Percentiles rank a stretch among this genome's conserved stretches.
These are phyloP conservation scores for Scomber scombrus DNA, from an alignment of 2,113 vertebrate species.

Conservation along the genomic window DNA sequence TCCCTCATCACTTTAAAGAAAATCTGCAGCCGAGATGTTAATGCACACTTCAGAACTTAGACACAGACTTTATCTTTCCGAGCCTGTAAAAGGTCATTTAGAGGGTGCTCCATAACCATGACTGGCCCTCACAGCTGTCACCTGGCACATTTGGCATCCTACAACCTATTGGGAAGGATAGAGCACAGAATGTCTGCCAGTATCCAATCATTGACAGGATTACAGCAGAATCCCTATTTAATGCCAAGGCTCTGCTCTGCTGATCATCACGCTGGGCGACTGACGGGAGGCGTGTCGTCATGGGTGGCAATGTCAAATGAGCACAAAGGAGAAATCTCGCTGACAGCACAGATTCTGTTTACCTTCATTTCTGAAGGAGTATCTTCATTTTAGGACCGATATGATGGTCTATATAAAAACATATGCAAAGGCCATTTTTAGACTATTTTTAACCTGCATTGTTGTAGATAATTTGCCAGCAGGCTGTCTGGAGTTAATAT, in stretches of 20 bases:
- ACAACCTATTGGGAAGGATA: slow-evolving; percentile 39
- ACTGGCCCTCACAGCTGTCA: slow-evolving; percentile 67
- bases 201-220: slow-evolving; percentile 72
- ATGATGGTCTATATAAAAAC: neutral
- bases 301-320: slow-evolving; percentile 50
- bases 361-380: neutral
- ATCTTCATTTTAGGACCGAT: neutral
- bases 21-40: slow-evolving; percentile 31
- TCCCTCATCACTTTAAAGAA: slow-evolving; percentile 40
- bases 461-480: no score
- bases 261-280: slow-evolving; percentile 46
- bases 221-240: slow-evolving; percentile 69
- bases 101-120: slow-evolving; percentile 37
- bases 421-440: no score
- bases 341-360: slow-evolving; percentile 19
- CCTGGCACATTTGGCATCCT: slow-evolving; percentile 69
- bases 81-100: slow-evolving; percentile 52
- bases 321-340: slow-evolving; percentile 13
- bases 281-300: slow-evolving; percentile 18
- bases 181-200: slow-evolving; percentile 53
- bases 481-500: no score
- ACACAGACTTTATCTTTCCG: slow-evolving; percentile 30
- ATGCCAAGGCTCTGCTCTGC: slow-evolving; percentile 68
- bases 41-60: slow-evolving; percentile 27
- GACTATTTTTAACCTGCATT: no score